Percentiles rank a stretch among this genome's conserved stretches.
phyloP scores from a whole-genome alignment of 2,797 vertebrate genomes.

The Nyctibius grandis region DNA sequence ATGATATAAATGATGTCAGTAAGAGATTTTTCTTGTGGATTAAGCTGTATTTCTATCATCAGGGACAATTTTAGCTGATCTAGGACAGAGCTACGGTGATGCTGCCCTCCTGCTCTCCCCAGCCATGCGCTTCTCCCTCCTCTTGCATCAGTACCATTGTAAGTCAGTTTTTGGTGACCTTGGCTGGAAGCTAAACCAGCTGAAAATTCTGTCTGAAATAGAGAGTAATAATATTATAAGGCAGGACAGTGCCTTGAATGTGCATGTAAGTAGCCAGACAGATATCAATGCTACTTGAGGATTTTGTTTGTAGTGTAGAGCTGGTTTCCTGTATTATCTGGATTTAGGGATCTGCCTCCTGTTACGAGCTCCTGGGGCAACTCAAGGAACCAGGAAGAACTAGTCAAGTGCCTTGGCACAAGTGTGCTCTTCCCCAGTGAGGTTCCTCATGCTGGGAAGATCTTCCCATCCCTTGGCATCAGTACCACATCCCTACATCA shows the following conservation, averaged over 20 bases:
- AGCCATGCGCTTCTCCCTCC: background rate
- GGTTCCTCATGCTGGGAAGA: background rate
- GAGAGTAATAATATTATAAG: background rate
- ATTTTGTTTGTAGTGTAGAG: background rate
- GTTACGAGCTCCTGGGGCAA: background rate
- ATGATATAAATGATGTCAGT: background rate
- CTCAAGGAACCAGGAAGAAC: background rate
- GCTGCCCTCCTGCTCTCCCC: background rate
- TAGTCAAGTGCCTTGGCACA: background rate
- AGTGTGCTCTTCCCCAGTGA: background rate
- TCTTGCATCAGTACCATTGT: background rate
- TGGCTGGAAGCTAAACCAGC: background rate
- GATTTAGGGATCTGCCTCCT: background rate
- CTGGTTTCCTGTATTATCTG: background rate
- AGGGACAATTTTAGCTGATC: background rate
- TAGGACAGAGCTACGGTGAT: background rate
- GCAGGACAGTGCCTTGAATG: background rate
- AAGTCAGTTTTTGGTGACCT: background rate
- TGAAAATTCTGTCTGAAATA: background rate
- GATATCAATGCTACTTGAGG: background rate
- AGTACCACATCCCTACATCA: background rate
- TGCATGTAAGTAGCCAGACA: background rate
- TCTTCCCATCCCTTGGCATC: background rate
- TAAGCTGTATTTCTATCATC: background rate
- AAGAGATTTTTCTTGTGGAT: background rate